Evolutionary conservation across 2,113 vertebrate genomes (phyloP).

Genomic region (Hippocampus zosterae): DNA sequence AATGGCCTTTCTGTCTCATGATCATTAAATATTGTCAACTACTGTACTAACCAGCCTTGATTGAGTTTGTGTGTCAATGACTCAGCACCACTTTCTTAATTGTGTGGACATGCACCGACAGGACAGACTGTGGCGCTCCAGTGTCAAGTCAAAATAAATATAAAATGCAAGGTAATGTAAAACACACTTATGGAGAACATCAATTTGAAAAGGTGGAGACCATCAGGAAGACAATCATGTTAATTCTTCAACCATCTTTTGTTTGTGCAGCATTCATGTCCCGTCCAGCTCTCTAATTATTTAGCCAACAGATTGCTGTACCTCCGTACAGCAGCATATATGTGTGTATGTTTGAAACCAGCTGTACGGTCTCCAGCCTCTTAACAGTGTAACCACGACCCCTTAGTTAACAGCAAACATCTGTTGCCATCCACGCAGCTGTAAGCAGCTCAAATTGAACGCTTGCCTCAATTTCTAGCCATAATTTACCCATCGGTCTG

Average conservation of each 20-base stretch:
- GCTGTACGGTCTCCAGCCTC: constrained; percentile 54
- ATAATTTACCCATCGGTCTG: neutral
- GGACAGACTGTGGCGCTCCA: too few species aligned
- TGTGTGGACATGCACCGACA: too few species aligned
- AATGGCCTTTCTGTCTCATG: too few species aligned
- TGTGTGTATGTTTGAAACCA: constrained; percentile 39
- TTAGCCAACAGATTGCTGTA: constrained; percentile 36
- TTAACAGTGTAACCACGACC: constrained; percentile 66
- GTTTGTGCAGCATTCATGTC: constrained; percentile 10
- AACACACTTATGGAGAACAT: neutral
- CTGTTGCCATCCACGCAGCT: constrained; percentile 49
- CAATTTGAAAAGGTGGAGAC: neutral
- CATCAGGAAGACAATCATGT: constrained; percentile 4
- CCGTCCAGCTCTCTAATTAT: constrained; percentile 54
- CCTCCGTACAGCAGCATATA: constrained; percentile 41
- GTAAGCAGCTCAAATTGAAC: constrained; percentile 15
- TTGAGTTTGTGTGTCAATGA: too few species aligned
- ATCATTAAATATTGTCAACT: too few species aligned
- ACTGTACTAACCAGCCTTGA: too few species aligned
- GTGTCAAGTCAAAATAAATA: neutral
- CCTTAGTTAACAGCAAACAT: constrained; percentile 55
- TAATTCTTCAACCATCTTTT: constrained; percentile 12
- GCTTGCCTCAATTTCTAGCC: neutral
- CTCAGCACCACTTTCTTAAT: too few species aligned
- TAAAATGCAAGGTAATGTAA: neutral